Evolutionary conservation across 2,113 vertebrate species (phyloP).

Genomic region (Paracanthobrama guichenoti): DNA sequence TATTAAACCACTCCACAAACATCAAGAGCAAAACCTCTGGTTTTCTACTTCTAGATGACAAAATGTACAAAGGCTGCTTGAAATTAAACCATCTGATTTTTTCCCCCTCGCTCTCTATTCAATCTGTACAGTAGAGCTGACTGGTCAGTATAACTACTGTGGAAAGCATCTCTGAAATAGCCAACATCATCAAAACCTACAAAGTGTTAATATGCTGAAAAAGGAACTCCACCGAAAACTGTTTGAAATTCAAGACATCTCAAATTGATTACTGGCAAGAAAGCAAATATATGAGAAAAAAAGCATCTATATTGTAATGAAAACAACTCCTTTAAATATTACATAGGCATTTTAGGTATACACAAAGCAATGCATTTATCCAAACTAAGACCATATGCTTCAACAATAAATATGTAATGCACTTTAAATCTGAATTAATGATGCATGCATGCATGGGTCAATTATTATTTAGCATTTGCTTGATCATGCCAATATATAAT

Average conservation of each 20-base stretch:
- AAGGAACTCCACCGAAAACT: neutral
- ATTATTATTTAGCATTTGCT: neutral
- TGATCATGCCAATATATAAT: neutral
- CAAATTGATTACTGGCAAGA: neutral
- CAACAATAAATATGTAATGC: neutral
- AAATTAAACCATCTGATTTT: neutral
- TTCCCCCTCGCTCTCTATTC: neutral
- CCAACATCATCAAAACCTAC: constrained; percentile 14
- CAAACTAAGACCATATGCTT: neutral
- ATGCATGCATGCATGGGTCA: neutral
- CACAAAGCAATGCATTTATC: neutral
- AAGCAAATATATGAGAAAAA: neutral
- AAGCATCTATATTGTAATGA: neutral
- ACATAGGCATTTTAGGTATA: neutral
- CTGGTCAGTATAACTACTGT: constrained; percentile 17
- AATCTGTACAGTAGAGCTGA: neutral
- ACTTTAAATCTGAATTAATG: neutral
- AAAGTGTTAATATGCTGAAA: constrained; percentile 1
- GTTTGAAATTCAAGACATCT: neutral
- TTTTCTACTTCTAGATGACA: neutral
- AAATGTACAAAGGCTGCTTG: neutral
- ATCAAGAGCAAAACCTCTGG: neutral
- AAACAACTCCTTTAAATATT: neutral
- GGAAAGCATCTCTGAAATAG: constrained; percentile 1
- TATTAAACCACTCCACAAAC: neutral